Evolutionary conservation across 2,888 invertebrate species (phyloP), one percentile per base, ranked within the genome.

Genomic region (Amorpha juglandis): DNA sequence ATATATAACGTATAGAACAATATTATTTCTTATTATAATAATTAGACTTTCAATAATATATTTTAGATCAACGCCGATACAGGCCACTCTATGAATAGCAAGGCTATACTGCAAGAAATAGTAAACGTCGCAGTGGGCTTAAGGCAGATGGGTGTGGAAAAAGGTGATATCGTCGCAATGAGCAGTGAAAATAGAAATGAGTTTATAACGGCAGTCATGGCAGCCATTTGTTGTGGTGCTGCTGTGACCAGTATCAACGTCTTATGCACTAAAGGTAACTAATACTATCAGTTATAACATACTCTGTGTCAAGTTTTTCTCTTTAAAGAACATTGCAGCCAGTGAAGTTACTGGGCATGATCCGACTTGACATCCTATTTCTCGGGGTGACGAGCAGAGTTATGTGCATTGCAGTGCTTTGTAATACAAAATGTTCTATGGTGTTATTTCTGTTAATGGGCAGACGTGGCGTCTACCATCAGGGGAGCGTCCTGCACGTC

Each of bases 151-250:
- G 94, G 93, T 3, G 71, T 95, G n/a, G 82, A 75, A 63, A 77
- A 83, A 21, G 92, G 94, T 16, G 94, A 94, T 68, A 80, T 76
- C 27, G 82, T 95, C 42, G 93, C 92, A 0, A 78, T 95, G 58
- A 94, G 91, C 69, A 91, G 94, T 69, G 95, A 95, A 76, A 95
- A 95, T 75, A 84, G 93, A 70, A 68, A 90, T 19, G 94, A 94
- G 70, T 94, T 91, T 78, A 81, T 88, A 58, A 73, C 92, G 42
- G 83, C 91, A 3, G 75, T 94, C 1, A 79, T 94, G n/a, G 94
- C 94, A 4, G 81, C 75, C 81, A 66, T 75, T 21, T 79, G 79
- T 52, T 71, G 72, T 12, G 95, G 95, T 0, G 92, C 89, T 14
- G 86, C 93, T 0, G 84, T 93, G 67, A 94, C 94, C 27, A 93